phyloP scores from a whole-genome alignment of 2,113 vertebrate genomes.

The Pica pica region DNA sequence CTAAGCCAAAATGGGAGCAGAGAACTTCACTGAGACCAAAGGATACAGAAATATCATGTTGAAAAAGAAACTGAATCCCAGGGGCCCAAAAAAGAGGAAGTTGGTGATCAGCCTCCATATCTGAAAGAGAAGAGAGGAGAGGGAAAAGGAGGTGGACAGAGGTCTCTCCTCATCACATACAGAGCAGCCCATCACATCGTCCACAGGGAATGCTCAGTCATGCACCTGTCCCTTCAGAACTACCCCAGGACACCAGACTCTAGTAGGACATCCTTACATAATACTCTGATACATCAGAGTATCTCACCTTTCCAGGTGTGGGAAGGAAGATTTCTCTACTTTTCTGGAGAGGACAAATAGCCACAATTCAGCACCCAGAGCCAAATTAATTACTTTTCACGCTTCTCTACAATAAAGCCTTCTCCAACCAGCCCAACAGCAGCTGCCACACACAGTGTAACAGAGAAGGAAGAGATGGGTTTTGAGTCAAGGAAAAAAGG shows the following conservation, averaged over 20 bases:
- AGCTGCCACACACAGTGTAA: not conserved
- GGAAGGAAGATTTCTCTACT: not conserved
- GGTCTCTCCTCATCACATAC: not conserved
- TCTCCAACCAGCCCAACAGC: not conserved
- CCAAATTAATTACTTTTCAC: not conserved
- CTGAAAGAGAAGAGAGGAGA: constrained; percentile 64
- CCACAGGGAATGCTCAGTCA: not conserved
- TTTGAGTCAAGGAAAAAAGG: not conserved
- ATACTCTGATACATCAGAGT: not conserved
- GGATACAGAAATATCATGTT: constrained; percentile 92
- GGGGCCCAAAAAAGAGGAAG: constrained; percentile 87
- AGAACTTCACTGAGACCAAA: constrained; percentile 34
- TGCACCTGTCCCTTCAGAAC: not conserved
- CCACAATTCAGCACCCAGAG: not conserved
- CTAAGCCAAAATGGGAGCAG: not conserved
- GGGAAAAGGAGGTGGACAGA: not conserved
- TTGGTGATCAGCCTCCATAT: constrained; percentile 86
- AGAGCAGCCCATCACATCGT: not conserved
- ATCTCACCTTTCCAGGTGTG: too few relatives aligned
- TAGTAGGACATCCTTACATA: fast-evolving
- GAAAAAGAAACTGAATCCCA: constrained; percentile 87
- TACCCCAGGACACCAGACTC: not conserved
- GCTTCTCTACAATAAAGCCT: not conserved
- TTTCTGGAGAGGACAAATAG: not conserved
- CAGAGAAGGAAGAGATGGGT: too few relatives aligned